Evolutionary conservation across 1,140 invertebrate species (phyloP).

Genomic region (Trichonephila inaurata): DNA sequence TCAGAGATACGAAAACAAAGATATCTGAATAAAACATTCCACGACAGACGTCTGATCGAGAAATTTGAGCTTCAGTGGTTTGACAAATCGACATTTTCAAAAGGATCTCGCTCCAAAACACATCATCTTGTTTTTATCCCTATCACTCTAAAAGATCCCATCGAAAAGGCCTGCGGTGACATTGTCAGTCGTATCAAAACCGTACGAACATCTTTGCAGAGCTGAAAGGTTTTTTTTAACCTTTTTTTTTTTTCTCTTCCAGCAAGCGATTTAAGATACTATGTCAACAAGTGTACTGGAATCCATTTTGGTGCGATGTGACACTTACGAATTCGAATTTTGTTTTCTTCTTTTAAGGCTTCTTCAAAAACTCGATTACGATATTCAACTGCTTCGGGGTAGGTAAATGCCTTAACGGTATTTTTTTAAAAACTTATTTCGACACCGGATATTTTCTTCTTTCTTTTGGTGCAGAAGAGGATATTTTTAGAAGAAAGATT

Average conservation of each 20-base stretch:
- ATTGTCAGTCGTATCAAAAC: not conserved
- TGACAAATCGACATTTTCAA: conserved; percentile 20
- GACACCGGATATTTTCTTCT: not conserved
- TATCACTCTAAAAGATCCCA: not conserved
- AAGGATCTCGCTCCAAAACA: not conserved
- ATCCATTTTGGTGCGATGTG: not conserved
- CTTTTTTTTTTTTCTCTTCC: not conserved
- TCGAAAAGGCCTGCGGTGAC: conserved; percentile 5
- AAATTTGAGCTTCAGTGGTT: not conserved
- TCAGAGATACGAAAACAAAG: no score
- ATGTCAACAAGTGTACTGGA: conserved; percentile 4
- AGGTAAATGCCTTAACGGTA: not conserved
- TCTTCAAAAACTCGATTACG: not conserved
- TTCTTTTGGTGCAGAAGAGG: not conserved
- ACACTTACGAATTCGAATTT: not conserved
- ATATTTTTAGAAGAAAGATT: not conserved
- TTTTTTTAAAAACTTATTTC: not conserved
- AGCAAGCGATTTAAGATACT: not conserved
- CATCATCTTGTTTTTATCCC: not conserved
- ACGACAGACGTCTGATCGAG: no score
- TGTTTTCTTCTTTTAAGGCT: not conserved
- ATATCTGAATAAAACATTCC: no score
- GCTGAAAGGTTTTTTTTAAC: not conserved
- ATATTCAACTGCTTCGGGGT: not conserved
- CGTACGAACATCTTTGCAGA: not conserved